Conservation (phyloP, 2,797 vertebrate genomes). For the Channa striata region DNA sequence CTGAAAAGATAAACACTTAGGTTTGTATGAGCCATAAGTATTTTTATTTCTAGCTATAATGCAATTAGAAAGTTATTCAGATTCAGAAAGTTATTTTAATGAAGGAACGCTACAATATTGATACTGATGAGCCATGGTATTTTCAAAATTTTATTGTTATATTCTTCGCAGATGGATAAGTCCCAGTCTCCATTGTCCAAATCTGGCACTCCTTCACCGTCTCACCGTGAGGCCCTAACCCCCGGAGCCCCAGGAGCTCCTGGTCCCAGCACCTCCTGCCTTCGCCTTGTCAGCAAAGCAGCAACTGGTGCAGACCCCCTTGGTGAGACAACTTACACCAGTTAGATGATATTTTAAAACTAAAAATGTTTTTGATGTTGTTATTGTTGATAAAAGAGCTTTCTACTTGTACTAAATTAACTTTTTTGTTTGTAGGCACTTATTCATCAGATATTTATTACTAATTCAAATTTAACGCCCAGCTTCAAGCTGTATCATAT, state of each 20-base stretch:
- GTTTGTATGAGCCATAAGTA: too few species aligned
- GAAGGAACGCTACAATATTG: neutral
- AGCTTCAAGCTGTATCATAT: too few species aligned
- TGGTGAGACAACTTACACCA: conserved; percentile 77
- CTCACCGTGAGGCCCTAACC: conserved; percentile 84
- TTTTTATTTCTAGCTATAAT: too few species aligned
- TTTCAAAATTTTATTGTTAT: conserved; percentile 3
- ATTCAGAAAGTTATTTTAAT: neutral
- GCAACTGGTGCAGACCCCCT: conserved; percentile 84
- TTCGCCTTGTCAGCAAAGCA: conserved; percentile 86
- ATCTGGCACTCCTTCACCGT: conserved; percentile 86
- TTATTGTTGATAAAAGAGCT: neutral
- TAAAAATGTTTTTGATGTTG: neutral
- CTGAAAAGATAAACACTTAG: too few species aligned
- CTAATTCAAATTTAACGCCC: neutral
- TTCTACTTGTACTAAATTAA: neutral
- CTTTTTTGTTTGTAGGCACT: neutral
- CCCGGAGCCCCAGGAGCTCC: conserved; percentile 82
- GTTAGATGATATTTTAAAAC: neutral
- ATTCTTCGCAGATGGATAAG: conserved; percentile 82
- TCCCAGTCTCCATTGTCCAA: conserved; percentile 84
- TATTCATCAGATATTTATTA: neutral
- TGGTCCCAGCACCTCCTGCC: conserved; percentile 86
- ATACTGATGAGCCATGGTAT: neutral
- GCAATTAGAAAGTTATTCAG: neutral